These are phyloP conservation scores for Synanthedon tipuliformis DNA, from an alignment of 2,888 invertebrate species.

Conservation along the genomic window DNA sequence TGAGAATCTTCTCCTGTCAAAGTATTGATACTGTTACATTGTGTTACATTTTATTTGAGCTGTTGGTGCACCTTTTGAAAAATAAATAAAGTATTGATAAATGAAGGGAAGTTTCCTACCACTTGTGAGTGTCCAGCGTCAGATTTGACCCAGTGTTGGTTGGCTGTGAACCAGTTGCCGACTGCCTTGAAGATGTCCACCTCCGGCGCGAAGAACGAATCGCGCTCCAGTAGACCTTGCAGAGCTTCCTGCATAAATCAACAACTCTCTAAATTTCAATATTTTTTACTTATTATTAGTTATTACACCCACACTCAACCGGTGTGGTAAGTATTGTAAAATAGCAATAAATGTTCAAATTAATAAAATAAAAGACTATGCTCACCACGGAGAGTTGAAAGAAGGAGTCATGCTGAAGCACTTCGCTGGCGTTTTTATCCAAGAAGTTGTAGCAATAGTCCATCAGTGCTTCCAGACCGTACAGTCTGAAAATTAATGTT, in stretches of 20 bases:
- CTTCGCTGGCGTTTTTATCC: conserved; percentile 88
- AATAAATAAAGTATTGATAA: too few relatives aligned
- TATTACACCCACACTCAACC: too few relatives aligned
- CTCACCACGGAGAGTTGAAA: conserved; percentile 84
- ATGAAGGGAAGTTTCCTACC: conserved; percentile 27
- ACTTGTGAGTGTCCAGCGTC: conserved; percentile 71
- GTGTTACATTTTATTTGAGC: too few relatives aligned
- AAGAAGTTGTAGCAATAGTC: conserved; percentile 90
- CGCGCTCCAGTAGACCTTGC: conserved; percentile 85
- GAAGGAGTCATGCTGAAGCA: conserved; percentile 88
- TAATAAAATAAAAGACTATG: too few relatives aligned
- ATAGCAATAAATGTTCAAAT: too few relatives aligned
- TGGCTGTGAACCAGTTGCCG: conserved; percentile 85
- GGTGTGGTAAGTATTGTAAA: too few relatives aligned
- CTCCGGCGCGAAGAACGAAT: conserved; percentile 97
- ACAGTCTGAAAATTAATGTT: conserved; percentile 66
- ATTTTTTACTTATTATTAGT: too few relatives aligned
- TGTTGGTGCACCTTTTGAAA: too few relatives aligned
- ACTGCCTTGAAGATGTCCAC: conserved; percentile 95
- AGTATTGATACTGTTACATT: too few relatives aligned
- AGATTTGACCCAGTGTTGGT: conserved; percentile 76
- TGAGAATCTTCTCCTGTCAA: conserved; percentile 64
- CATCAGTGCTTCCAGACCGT: conserved; percentile 74
- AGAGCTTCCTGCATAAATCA: conserved; percentile 82
- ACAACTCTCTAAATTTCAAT: too few relatives aligned